These are phyloP conservation scores for Spheniscus mendiculus DNA, from an alignment of 2,113 vertebrate genomes.

Conservation along the genomic window DNA sequence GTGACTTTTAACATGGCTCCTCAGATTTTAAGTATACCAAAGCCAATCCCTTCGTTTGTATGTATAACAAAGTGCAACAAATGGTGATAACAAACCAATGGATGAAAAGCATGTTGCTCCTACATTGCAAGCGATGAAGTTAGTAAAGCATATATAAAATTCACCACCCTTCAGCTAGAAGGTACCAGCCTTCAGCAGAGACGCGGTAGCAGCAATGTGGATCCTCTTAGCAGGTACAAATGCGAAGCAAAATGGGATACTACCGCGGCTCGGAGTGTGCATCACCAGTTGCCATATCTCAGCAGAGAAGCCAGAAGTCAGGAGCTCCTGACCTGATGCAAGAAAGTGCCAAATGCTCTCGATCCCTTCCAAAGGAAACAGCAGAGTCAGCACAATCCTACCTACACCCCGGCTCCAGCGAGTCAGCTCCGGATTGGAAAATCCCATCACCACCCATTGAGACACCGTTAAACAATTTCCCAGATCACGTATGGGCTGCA, in stretches of 20 bases:
- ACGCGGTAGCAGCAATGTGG: neutral
- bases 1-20: neutral
- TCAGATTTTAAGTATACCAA: neutral
- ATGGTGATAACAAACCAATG: neutral
- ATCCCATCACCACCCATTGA: neutral
- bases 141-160: neutral
- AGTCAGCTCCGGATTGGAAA: neutral
- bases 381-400: neutral
- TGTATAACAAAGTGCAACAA: neutral
- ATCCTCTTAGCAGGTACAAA: neutral
- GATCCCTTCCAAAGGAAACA: neutral
- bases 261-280: fast-evolving
- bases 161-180: neutral
- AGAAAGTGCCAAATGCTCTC: neutral
- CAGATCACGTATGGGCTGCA: neutral
- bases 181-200: neutral
- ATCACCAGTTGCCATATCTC: neutral
- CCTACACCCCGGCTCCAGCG: neutral
- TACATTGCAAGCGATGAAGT: neutral
- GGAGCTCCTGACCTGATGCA: neutral
- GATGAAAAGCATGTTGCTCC: neutral
- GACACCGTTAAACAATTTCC: neutral
- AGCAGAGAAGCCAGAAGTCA: neutral
- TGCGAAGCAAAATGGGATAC: fast-evolving
- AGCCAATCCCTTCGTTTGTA: neutral